phyloP scores from a whole-genome alignment of 2,888 invertebrate genomes.

The Tineola bisselliella region DNA sequence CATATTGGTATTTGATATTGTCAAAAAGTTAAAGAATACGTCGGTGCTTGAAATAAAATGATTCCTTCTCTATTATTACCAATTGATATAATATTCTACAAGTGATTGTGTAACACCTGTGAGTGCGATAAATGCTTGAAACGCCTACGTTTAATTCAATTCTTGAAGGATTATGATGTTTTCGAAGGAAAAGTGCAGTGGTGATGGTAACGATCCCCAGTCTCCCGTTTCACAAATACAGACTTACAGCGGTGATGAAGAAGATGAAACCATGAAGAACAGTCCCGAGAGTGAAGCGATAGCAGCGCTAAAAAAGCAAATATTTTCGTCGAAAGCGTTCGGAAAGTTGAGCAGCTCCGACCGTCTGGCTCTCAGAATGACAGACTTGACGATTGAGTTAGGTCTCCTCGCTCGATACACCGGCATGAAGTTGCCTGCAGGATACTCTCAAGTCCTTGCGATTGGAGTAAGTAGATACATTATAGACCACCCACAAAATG shows the following conservation, averaged over 20 bases:
- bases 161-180: constrained; percentile 59
- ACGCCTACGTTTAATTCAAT: constrained; percentile 35
- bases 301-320: constrained; percentile 24
- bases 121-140: constrained; percentile 59
- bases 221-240: constrained; percentile 37
- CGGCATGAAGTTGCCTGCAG: constrained; percentile 19
- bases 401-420: constrained; percentile 54
- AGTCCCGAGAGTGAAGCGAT: constrained; percentile 57
- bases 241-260: constrained; percentile 41
- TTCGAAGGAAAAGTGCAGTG: constrained; percentile 59
- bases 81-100: constrained; percentile 39
- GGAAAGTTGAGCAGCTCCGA: constrained; percentile 23
- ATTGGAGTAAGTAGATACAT: background rate
- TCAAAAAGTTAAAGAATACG: constrained; percentile 58
- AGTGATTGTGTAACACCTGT: constrained; percentile 44
- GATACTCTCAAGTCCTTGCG: background rate
- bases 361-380: constrained; percentile 52
- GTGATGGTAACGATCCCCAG: constrained; percentile 38
- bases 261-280: constrained; percentile 54
- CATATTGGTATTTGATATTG: constrained; percentile 60
- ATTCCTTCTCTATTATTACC: constrained; percentile 42
- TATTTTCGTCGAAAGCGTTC: constrained; percentile 42
- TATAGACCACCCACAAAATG: too few relatives aligned
- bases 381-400: constrained; percentile 54
- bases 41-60: constrained; percentile 60